A percentile compares a stretch with the other conserved stretches of the same genome.
Evolutionary conservation across 2,888 invertebrate genomes (phyloP).

Genomic region (Synanthedon formicaeformis): DNA sequence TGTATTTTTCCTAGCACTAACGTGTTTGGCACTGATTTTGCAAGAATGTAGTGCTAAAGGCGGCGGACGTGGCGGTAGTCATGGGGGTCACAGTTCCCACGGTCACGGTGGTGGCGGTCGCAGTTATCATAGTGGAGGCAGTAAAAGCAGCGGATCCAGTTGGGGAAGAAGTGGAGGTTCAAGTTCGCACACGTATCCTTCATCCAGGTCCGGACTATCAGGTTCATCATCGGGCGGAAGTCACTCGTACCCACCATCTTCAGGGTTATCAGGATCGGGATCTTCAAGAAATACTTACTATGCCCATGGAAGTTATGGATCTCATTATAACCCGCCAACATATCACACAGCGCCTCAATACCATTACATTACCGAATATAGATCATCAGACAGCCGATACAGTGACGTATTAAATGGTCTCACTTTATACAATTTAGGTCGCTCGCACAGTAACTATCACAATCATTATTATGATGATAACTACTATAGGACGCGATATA

Average conservation of each 20-base stretch:
- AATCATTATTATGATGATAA: conserved; percentile 52
- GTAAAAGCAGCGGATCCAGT: neutral
- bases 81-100: neutral
- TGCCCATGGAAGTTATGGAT: neutral
- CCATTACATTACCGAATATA: conserved; percentile 46
- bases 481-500: conserved; percentile 25
- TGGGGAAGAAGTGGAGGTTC: neutral
- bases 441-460: conserved; percentile 42
- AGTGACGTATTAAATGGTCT: conserved; percentile 50
- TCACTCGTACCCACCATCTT: conserved; percentile 3
- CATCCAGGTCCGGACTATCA: conserved; percentile 2
- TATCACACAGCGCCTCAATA: conserved; percentile 47
- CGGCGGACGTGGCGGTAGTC: conserved; percentile 4
- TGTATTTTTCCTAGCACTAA: conserved; percentile 40
- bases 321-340: conserved; percentile 12
- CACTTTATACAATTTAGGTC: conserved; percentile 50
- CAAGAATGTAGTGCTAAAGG: conserved; percentile 20
- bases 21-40: conserved; percentile 24
- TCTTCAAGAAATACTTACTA: neutral
- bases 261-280: conserved; percentile 2
- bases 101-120: neutral
- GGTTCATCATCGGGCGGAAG: conserved; percentile 1
- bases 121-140: neutral
- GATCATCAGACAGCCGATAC: conserved; percentile 48
- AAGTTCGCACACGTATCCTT: neutral